phyloP scores from a whole-genome alignment of 1,140 invertebrate species.

The Drosophila sturtevanti region DNA sequence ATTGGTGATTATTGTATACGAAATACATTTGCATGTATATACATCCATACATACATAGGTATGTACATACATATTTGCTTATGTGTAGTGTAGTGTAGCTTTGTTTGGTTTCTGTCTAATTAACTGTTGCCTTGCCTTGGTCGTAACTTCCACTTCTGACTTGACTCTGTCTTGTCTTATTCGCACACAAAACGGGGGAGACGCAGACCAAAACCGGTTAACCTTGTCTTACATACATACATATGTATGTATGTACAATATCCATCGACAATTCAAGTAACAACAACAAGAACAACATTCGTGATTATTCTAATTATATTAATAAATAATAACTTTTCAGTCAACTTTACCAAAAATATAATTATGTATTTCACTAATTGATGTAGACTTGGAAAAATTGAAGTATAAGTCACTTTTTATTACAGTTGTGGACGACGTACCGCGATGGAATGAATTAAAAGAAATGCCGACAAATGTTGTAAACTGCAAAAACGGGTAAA shows the following conservation, averaged over 20 bases:
- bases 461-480: neutral
- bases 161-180: neutral
- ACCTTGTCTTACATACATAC: constrained; percentile 41
- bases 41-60: too few relatives aligned
- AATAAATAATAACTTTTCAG: neutral
- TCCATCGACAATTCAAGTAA: constrained; percentile 21
- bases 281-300: constrained; percentile 38
- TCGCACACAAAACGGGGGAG: constrained; percentile 12
- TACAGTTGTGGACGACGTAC: neutral
- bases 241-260: constrained; percentile 15
- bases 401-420: neutral
- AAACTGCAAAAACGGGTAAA: neutral
- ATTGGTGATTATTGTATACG: too few relatives aligned
- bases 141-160: constrained; percentile 16
- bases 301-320: constrained; percentile 34
- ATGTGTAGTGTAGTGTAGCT: neutral
- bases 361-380: constrained; percentile 1
- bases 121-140: constrained; percentile 5
- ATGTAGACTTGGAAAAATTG: neutral
- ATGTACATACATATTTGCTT: neutral
- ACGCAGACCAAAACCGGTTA: constrained; percentile 49
- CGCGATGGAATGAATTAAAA: neutral
- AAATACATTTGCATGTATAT: too few relatives aligned
- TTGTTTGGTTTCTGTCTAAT: neutral
- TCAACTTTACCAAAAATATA: constrained; percentile 22